Evolutionary conservation across 2,113 vertebrate genomes (phyloP).

Genomic region (Rhegmatorhina hoffmannsi): DNA sequence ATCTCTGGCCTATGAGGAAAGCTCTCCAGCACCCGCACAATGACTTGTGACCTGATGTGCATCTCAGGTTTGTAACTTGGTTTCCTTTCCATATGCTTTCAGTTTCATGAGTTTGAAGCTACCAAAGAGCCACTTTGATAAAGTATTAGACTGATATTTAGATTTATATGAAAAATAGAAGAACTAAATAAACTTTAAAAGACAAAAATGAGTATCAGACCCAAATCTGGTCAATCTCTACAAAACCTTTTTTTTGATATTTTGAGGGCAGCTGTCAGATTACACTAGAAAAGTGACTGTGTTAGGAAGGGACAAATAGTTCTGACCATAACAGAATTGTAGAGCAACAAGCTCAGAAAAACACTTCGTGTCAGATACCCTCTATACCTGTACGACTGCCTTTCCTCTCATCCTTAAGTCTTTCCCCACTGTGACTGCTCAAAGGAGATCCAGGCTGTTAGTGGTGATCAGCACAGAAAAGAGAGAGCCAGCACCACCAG

Average conservation of each 20-base stretch:
- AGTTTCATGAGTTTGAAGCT: not conserved
- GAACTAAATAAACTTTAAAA: not conserved
- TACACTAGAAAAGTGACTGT: not conserved
- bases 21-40: not conserved
- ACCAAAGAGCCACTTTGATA: not conserved
- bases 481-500: not conserved
- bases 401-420: not conserved
- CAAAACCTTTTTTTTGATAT: not conserved
- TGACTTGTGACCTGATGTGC: not conserved
- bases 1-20: not conserved
- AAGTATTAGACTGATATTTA: not conserved
- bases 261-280: not conserved
- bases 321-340: not conserved
- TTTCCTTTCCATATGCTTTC: not conserved
- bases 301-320: not conserved
- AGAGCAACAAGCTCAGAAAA: not conserved
- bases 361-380: not conserved
- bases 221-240: not conserved
- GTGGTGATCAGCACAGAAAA: not conserved
- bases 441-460: not conserved
- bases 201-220: not conserved
- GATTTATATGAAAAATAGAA: not conserved
- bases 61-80: not conserved
- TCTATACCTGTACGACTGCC: not conserved
- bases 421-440: not conserved